Base-by-base conservation (phyloP, 1,140 invertebrate genomes). In the Tribolium castaneum region DNA sequence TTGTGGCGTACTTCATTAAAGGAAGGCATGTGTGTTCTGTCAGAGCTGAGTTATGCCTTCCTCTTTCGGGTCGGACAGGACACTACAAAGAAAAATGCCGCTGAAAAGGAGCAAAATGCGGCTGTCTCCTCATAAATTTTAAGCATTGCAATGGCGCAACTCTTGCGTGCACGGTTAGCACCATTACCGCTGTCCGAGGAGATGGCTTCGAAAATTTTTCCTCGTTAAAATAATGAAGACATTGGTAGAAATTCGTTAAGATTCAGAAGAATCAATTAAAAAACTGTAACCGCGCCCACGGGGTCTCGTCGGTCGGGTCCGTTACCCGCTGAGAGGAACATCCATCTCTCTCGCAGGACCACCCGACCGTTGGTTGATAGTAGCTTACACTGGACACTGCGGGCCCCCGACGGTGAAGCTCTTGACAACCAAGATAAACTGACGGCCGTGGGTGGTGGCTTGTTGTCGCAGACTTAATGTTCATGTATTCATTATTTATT, bases 381-480 rank as follows among this genome's bases (percentile, higher is more conserved):
- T 83, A 83, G 82, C 82, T 52, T 81, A 75, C 77, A 74, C 66
- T 73, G 79, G 82, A 80, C 81, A 80, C 52, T 72, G 77, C 50
- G 22, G 81, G 79, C 79, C 82, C 79, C 80, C 81, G 82, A 82
- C 79, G 35, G 81, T 73, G 81, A 81, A 52, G 30, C 34, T 81
- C 83, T 82, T 80, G 83, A 84, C 83, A 84, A 82, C 79, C 19
- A 79, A 84, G 83, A 83, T 84, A 84, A 84, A 84, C 83, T 83
- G 83, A 78, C 79, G 70, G 56, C 83, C 78, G 82, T 83, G 82
- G 82, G 83, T 84, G 82, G 83, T 81, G 80, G 82, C 83, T 81
- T 84, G 83, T 84, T 83, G 83, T 84, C 83, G 83, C 82, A 54
- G 81, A 83, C 78, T 78, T 84, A 84, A 84, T 84, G 83, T 81